phyloP scores from a whole-genome alignment of 2,888 invertebrate species.

The Dysmachus trigonus region DNA sequence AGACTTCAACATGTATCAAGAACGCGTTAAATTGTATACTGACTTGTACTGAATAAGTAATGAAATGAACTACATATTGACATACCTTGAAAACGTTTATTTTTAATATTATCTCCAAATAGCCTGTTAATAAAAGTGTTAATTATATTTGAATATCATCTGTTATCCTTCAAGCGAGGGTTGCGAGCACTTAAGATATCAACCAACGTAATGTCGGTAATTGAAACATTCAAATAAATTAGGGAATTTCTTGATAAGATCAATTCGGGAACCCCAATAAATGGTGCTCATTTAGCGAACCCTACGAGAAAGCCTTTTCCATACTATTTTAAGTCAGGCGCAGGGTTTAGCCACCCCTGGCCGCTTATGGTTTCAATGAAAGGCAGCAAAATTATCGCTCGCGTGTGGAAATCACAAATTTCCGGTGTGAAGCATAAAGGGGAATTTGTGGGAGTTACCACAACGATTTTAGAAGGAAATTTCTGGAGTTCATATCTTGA shows the following conservation, averaged over 20 bases:
- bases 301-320: neutral
- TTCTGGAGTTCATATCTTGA: neutral
- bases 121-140: neutral
- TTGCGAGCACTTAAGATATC: neutral
- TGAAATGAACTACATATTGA: neutral
- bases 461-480: neutral
- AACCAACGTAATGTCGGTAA: neutral
- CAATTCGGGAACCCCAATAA: neutral
- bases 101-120: neutral
- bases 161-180: neutral
- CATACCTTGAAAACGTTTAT: neutral
- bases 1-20: neutral
- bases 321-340: neutral
- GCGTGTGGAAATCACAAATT: neutral
- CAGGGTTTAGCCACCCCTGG: neutral
- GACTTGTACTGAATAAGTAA: too few relatives aligned
- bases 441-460: neutral
- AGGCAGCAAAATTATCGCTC: neutral
- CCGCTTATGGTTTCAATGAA: neutral
- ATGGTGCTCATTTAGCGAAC: neutral
- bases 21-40: too few relatives aligned
- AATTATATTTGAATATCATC: neutral
- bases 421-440: neutral
- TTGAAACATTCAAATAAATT: neutral
- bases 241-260: neutral